These are phyloP conservation scores for Acrocyrtus sp. DNA, from an alignment of 2,888 invertebrate species.

Conservation along the genomic window DNA sequence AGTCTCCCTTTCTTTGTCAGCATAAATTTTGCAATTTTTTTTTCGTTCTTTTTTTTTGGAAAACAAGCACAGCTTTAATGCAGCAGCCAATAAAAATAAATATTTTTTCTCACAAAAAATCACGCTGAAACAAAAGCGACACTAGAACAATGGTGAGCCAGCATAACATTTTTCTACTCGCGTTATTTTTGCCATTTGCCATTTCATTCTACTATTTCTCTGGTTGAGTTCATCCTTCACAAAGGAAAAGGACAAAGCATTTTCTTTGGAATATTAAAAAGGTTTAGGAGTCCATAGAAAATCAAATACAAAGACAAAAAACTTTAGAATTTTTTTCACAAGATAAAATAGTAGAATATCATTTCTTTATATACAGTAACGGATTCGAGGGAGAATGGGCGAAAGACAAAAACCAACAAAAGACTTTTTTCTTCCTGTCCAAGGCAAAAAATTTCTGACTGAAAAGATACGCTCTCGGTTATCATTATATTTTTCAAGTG, in stretches of 20 bases:
- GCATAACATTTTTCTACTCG: too few relatives aligned
- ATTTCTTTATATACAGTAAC: background rate
- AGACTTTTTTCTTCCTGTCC: background rate
- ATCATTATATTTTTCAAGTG: background rate
- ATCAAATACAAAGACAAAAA: background rate
- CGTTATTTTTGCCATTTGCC: too few relatives aligned
- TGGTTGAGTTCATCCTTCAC: slow-evolving; percentile 31
- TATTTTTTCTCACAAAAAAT: background rate
- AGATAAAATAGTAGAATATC: background rate
- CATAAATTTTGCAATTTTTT: too few relatives aligned
- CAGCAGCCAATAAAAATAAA: slow-evolving; percentile 28
- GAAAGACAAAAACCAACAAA: background rate
- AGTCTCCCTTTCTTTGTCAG: too few relatives aligned
- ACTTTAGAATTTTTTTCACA: background rate
- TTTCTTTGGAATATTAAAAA: slow-evolving; percentile 46
- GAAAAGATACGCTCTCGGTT: background rate
- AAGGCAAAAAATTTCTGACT: background rate
- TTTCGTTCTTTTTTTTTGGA: background rate
- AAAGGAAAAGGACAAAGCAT: slow-evolving; percentile 27
- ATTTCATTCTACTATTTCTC: slow-evolving; percentile 9
- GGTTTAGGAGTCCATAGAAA: background rate
- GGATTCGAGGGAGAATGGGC: background rate
- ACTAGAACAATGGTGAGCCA: background rate
- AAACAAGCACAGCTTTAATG: background rate
- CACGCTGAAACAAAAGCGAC: slow-evolving; percentile 4